These are phyloP conservation scores for Drosophila pachea DNA, from an alignment of 1,140 invertebrate genomes.

Conservation along the genomic window DNA sequence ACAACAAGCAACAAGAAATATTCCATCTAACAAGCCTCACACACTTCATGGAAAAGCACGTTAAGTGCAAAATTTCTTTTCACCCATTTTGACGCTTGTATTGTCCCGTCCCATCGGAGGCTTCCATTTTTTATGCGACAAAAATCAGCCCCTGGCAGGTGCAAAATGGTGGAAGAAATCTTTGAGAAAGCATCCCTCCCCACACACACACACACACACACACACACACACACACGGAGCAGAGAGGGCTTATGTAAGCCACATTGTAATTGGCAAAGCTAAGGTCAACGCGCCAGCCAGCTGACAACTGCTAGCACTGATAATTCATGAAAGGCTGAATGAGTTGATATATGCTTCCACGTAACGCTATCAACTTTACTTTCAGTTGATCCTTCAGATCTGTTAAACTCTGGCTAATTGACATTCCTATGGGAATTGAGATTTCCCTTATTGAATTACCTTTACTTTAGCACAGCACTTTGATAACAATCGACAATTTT, in stretches of 20 bases:
- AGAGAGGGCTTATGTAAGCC: slow-evolving; percentile 20
- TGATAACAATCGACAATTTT: too few relatives aligned
- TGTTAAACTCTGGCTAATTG: too few relatives aligned
- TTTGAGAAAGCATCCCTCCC: too few relatives aligned
- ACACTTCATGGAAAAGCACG: slow-evolving; percentile 52
- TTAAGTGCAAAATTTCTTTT: slow-evolving; percentile 77
- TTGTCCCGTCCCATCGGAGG: slow-evolving; percentile 11
- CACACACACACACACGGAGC: background rate
- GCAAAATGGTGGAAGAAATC: slow-evolving; percentile 55
- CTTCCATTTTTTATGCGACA: slow-evolving; percentile 19
- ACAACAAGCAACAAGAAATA: slow-evolving; percentile 6
- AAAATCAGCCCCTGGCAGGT: slow-evolving; percentile 40
- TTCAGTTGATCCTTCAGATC: too few relatives aligned
- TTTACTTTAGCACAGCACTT: too few relatives aligned
- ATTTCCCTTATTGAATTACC: too few relatives aligned
- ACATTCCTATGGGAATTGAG: too few relatives aligned
- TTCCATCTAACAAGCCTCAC: slow-evolving; percentile 45
- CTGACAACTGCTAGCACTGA: slow-evolving; percentile 58
- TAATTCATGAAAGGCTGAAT: slow-evolving; percentile 69
- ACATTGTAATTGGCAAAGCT: slow-evolving; percentile 24
- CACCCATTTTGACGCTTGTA: slow-evolving; percentile 69
- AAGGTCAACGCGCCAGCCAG: slow-evolving; percentile 11
- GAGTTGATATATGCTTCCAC: slow-evolving; percentile 57
- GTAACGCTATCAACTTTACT: too few relatives aligned
- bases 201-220: background rate